phyloP scores from a whole-genome alignment of 2,888 invertebrate species.

The Cacoxenus indagator region DNA sequence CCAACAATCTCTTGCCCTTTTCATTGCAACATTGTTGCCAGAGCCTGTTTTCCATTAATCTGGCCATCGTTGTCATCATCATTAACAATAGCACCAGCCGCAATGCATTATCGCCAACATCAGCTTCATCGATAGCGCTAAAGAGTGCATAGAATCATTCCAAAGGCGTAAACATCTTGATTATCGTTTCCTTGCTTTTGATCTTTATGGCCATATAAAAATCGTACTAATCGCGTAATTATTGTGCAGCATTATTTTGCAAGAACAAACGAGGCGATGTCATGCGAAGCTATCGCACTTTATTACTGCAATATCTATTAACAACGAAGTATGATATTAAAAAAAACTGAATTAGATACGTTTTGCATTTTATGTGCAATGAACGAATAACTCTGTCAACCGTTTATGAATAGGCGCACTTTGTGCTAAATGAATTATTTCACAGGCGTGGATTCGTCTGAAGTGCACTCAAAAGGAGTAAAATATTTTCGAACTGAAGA shows the following conservation, averaged over 20 bases:
- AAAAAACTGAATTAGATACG: no score
- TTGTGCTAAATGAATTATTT: no score
- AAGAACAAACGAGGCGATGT: no score
- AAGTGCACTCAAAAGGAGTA: no score
- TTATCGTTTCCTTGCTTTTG: conserved; percentile 1
- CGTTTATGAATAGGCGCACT: no score
- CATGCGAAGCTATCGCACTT: no score
- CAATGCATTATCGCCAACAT: neutral
- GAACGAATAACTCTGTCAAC: no score
- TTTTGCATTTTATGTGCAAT: no score
- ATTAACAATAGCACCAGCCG: neutral
- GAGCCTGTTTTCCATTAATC: neutral
- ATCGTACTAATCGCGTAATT: neutral
- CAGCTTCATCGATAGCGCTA: neutral
- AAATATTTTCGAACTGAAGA: no score
- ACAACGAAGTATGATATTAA: no score
- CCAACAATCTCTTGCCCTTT: neutral
- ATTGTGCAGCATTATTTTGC: neutral
- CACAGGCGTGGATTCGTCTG: no score
- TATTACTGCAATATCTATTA: no score
- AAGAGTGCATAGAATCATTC: conserved; percentile 1
- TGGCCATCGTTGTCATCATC: neutral
- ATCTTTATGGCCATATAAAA: conserved; percentile 7
- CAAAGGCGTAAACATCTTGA: conserved; percentile 4
- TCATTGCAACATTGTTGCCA: neutral